phyloP scores from a whole-genome alignment of 1,140 invertebrate genomes.

The Hyles vespertilio region DNA sequence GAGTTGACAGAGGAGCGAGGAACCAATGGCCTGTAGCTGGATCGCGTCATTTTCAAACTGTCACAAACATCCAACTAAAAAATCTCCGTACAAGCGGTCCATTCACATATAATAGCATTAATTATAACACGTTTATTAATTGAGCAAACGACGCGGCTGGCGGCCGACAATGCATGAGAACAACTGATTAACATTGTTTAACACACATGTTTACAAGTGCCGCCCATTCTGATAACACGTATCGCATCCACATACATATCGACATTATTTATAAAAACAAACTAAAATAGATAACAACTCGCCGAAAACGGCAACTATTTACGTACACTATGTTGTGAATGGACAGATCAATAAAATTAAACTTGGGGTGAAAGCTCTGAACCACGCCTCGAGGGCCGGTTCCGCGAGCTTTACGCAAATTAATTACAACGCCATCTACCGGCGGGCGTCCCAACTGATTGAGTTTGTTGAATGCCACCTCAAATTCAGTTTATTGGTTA shows the following conservation, averaged over 20 bases:
- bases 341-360: conserved; percentile 58
- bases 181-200: conserved; percentile 51
- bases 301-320: conserved; percentile 52
- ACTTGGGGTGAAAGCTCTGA: conserved; percentile 60
- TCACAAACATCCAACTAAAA: not conserved
- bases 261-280: conserved; percentile 21
- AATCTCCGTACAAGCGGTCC: conserved; percentile 7
- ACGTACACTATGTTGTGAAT: conserved; percentile 34
- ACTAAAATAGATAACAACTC: conserved; percentile 32
- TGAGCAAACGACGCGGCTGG: conserved; percentile 40
- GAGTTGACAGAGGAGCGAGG: conserved; percentile 61
- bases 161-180: conserved; percentile 29
- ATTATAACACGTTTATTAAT: conserved; percentile 24
- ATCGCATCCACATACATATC: conserved; percentile 27
- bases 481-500: too few species aligned
- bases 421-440: conserved; percentile 46
- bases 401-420: conserved; percentile 33
- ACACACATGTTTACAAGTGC: conserved; percentile 27
- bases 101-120: conserved; percentile 20
- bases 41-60: conserved; percentile 52
- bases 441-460: conserved; percentile 20
- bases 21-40: conserved; percentile 59
- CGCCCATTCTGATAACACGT: conserved; percentile 32
- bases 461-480: not conserved
- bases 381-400: conserved; percentile 54